Evolutionary conservation across 1,140 invertebrate species (phyloP).

Genomic region (Lasioglossum baleicum): DNA sequence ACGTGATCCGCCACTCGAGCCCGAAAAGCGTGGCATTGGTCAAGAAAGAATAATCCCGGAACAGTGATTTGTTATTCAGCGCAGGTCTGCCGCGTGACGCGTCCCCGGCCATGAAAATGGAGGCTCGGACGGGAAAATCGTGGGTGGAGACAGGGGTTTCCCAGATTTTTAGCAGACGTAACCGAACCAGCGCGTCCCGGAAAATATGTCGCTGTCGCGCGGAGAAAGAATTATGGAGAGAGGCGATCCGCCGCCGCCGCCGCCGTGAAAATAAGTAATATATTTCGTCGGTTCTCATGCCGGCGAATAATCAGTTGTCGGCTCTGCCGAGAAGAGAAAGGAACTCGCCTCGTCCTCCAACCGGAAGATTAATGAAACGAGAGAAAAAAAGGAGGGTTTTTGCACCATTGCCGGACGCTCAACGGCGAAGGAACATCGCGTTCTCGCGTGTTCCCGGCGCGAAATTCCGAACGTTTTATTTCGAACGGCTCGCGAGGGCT

Average conservation of each 20-base stretch:
- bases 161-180: neutral
- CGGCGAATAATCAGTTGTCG: slow-evolving; percentile 39
- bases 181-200: neutral
- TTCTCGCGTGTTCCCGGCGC: neutral
- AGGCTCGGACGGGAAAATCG: slow-evolving; percentile 16
- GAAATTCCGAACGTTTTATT: slow-evolving; percentile 23
- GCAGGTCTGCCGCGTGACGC: neutral
- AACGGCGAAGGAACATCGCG: slow-evolving; percentile 11
- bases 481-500: neutral
- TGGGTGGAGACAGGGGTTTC: neutral
- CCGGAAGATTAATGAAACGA: slow-evolving; percentile 41
- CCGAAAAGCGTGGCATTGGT: neutral
- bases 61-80: neutral
- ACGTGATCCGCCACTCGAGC: no score
- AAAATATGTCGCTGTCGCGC: slow-evolving; percentile 16
- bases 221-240: slow-evolving; percentile 24
- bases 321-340: neutral
- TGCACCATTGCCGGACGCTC: neutral
- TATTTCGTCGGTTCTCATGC: slow-evolving; percentile 10
- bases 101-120: slow-evolving; percentile 22
- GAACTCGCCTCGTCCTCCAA: slow-evolving; percentile 3
- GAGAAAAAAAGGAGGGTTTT: slow-evolving; percentile 32
- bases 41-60: neutral
- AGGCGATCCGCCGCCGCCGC: slow-evolving; percentile 5
- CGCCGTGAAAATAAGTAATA: slow-evolving; percentile 40